Base-by-base conservation (phyloP, 2,888 invertebrate genomes). In the Dynastes tityus region DNA sequence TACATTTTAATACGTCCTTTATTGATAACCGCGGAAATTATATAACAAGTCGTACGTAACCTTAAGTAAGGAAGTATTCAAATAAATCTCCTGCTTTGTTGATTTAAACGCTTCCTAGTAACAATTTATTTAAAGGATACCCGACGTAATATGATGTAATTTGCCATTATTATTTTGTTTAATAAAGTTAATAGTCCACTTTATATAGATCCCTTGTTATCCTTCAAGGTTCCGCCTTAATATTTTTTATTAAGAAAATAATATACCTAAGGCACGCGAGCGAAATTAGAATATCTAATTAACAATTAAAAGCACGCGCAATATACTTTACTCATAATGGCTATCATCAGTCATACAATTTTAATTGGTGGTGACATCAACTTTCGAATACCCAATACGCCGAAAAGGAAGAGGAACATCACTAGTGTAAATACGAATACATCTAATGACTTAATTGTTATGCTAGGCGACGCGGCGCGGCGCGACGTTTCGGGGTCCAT, bases 331-430 rank as follows among this genome's bases (percentile, higher is more conserved):
- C 49, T 51, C 40, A 51, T n/a, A 29, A 51, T 13, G 13, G n/a
- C 2, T 67, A 11, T 67, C 49, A 11, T 68, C 27, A 68, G 49
- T 68, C 68, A 49, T 68, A 68, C 51, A 68, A 51, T 68, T 68
- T 68, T 51, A 68, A 68, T 68, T 68, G 49, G 9, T 29, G 13
- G 27, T 29, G 68, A 68, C 51, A 68, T 68, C 68, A 55, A 40
- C 37, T 61, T 37, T 58, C 6, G 58, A 37, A 40, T 73, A 40
- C 40, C 58, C 40, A 73, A 58, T 73, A 2, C 32, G 32, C 13
- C 22, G 11, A 58, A 6, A 9, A 58, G 55, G 22, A 58, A 22
- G 55, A 22, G 22, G 16, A 9, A 58, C 55, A 73, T 58, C 58
- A 45, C 45, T 45, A 73, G 58, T 58, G 37, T 71, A 37, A 58